These are phyloP conservation scores for Marisa cornuarietis DNA, from an alignment of 1,140 invertebrate genomes.

Conservation along the genomic window DNA sequence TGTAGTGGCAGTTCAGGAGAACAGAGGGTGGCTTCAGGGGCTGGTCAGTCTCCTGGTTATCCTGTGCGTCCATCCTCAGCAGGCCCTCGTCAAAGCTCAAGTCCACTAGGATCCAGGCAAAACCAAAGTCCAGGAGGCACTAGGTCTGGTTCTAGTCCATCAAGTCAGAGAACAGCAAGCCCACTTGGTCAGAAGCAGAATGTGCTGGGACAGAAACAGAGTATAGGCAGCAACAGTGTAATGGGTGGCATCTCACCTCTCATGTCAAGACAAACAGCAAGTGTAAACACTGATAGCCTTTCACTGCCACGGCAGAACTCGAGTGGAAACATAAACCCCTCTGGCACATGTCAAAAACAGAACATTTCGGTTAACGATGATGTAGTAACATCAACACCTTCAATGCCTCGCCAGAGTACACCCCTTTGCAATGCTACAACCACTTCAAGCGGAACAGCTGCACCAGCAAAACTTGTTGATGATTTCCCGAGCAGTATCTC, in stretches of 20 bases:
- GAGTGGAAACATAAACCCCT: background rate
- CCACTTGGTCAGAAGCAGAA: constrained; percentile 7
- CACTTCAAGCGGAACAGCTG: background rate
- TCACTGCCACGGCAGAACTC: constrained; percentile 11
- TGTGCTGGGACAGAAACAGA: background rate
- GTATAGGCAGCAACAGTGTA: background rate
- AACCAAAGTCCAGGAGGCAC: constrained; percentile 5
- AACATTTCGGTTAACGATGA: background rate
- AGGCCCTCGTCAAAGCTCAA: constrained; percentile 12
- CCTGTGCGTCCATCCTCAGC: constrained; percentile 18
- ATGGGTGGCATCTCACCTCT: background rate
- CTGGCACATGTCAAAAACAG: background rate
- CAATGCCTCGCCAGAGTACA: constrained; percentile 4
- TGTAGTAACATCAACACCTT: background rate
- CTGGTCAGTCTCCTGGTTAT: constrained; percentile 12
- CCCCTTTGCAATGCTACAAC: background rate
- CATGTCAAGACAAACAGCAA: background rate
- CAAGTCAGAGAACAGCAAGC: background rate
- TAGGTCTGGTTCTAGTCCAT: background rate
- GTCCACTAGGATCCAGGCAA: constrained; percentile 8
- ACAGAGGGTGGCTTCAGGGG: background rate
- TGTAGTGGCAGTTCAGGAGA: background rate
- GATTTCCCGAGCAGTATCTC: too few relatives aligned
- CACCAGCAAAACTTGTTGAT: background rate
- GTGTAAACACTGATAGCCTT: background rate